These are phyloP conservation scores for Olivierus martensii DNA, from an alignment of 1,140 invertebrate genomes.

Conservation along the genomic window DNA sequence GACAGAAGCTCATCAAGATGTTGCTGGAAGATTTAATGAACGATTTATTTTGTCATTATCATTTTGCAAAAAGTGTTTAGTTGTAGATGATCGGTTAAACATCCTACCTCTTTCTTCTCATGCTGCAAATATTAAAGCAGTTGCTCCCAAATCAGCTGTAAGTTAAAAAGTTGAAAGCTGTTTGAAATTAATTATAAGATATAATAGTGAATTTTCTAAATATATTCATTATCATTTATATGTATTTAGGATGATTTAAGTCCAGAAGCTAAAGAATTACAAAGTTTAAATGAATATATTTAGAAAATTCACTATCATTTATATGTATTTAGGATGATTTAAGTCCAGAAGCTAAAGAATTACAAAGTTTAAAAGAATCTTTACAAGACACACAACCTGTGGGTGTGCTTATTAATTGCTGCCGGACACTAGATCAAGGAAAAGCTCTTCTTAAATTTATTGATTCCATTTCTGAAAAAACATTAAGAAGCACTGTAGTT, in stretches of 20 bases:
- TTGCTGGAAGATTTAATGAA: slow-evolving; percentile 93
- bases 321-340: neutral
- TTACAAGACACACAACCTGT: slow-evolving; percentile 79
- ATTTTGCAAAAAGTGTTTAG: slow-evolving; percentile 72
- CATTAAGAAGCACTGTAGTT: slow-evolving; percentile 73
- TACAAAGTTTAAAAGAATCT: slow-evolving; percentile 55
- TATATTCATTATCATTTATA: too few relatives aligned
- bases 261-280: slow-evolving; percentile 40
- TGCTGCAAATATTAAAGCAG: slow-evolving; percentile 58
- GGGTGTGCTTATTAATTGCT: slow-evolving; percentile 74
- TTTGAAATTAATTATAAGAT: too few relatives aligned
- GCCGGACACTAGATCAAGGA: slow-evolving; percentile 78
- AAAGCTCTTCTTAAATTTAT: slow-evolving; percentile 88
- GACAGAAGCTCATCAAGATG: slow-evolving; percentile 85
- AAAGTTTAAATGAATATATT: slow-evolving; percentile 56
- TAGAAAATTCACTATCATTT: too few relatives aligned
- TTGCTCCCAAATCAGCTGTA: slow-evolving; percentile 22
- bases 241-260: slow-evolving; percentile 6
- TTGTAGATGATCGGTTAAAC: slow-evolving; percentile 77
- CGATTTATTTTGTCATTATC: slow-evolving; percentile 82
- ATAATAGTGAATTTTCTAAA: too few relatives aligned
- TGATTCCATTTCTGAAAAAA: slow-evolving; percentile 89
- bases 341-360: slow-evolving; percentile 34
- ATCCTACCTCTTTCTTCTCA: slow-evolving; percentile 86
- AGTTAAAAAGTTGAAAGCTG: too few relatives aligned